Conservation (phyloP, 2,113 vertebrate species). For the Brienomyrus longianalis region DNA sequence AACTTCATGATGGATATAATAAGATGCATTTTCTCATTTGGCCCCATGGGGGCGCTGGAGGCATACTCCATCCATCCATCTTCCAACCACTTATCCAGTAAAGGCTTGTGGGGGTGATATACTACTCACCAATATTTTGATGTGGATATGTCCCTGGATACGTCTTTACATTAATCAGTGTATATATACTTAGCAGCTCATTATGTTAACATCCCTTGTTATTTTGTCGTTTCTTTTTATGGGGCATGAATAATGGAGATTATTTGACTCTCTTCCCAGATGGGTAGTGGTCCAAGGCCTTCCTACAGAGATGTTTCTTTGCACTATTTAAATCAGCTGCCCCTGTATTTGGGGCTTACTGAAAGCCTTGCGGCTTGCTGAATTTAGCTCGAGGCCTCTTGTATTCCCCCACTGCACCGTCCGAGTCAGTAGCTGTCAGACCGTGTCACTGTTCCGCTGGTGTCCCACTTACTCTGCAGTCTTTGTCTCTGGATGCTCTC, state of each 20-base stretch:
- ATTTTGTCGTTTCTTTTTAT: background rate
- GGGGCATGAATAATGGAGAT: background rate
- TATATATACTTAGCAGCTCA: background rate
- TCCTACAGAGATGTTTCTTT: background rate
- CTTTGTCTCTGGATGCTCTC: background rate
- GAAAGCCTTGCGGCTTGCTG: background rate
- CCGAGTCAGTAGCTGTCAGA: background rate
- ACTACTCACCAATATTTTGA: background rate
- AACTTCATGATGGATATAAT: background rate
- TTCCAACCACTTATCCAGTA: background rate
- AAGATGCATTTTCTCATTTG: background rate
- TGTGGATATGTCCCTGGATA: background rate
- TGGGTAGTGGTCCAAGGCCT: background rate
- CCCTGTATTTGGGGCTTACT: background rate
- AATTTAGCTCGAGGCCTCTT: background rate
- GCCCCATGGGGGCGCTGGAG: background rate
- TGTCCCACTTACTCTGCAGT: background rate
- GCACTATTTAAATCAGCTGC: background rate
- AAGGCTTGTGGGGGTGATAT: background rate
- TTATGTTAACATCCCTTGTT: background rate
- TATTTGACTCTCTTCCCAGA: background rate
- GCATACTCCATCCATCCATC: background rate
- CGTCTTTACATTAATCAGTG: background rate
- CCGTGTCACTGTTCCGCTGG: background rate
- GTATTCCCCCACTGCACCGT: background rate